A percentile compares a stretch with the other conserved stretches of the same genome.
These are phyloP conservation scores for Oncorhynchus tshawytscha DNA, from an alignment of 2,113 vertebrate species.

Conservation along the genomic window DNA sequence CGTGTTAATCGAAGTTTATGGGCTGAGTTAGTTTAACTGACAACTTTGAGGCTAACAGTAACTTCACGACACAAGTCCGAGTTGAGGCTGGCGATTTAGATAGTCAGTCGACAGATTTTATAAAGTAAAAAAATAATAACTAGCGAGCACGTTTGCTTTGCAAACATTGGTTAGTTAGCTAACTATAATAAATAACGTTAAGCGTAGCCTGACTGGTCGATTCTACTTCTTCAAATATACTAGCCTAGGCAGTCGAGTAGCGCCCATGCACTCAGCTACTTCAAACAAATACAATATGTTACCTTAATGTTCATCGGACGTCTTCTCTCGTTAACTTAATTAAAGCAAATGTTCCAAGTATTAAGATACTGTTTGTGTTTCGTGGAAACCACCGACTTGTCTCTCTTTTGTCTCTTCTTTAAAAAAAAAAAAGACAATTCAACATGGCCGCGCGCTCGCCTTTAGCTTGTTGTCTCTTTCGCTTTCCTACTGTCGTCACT, in stretches of 20 bases:
- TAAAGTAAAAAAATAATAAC: no score
- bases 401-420: slow-evolving; percentile 58
- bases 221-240: no score
- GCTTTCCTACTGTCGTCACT: not conserved
- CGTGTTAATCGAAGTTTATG: no score
- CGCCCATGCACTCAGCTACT: no score
- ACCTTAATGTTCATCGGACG: slow-evolving; percentile 15
- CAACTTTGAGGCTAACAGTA: no score
- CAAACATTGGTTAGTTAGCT: not conserved
- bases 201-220: no score
- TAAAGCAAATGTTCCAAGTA: not conserved
- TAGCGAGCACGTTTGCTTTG: not conserved
- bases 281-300: not conserved
- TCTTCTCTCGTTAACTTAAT: slow-evolving; percentile 10
- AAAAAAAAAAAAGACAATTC: slow-evolving; percentile 47
- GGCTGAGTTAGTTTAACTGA: no score
- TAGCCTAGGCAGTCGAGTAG: no score
- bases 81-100: no score
- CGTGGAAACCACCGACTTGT: slow-evolving; percentile 32
- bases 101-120: no score
- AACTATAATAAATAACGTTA: no score
- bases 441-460: slow-evolving; percentile 65
- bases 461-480: slow-evolving; percentile 40
- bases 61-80: no score
- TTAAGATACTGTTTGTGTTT: slow-evolving; percentile 12